Conservation (phyloP, 1,140 invertebrate genomes). For the Brachionus sp. region DNA sequence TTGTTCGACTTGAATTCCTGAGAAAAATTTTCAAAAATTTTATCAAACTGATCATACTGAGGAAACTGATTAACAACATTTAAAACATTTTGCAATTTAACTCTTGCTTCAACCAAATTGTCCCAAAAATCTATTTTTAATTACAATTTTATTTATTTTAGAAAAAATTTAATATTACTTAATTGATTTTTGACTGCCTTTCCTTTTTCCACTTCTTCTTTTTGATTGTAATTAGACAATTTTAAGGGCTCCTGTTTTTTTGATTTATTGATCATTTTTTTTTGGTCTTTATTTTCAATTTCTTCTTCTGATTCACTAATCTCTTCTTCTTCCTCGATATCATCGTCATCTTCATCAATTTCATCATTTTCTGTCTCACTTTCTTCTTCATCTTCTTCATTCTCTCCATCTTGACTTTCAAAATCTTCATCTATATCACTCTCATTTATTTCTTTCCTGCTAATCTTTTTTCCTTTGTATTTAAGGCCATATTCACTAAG, state of each 20-base stretch:
- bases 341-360: constrained; percentile 30
- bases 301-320: constrained; percentile 20
- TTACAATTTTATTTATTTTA: constrained; percentile 17
- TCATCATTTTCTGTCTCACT: constrained; percentile 47
- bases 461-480: constrained; percentile 22
- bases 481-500: constrained; percentile 15
- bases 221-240: constrained; percentile 58
- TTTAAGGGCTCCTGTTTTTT: constrained; percentile 38
- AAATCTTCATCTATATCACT: neutral
- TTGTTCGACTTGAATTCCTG: constrained; percentile 61
- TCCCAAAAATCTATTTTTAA: constrained; percentile 69
- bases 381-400: constrained; percentile 44
- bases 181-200: constrained; percentile 71
- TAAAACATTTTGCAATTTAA: constrained; percentile 76
- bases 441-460: constrained; percentile 20
- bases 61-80: constrained; percentile 73
- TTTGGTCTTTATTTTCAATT: constrained; percentile 18
- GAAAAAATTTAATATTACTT: constrained; percentile 48
- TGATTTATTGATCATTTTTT: constrained; percentile 11
- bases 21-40: constrained; percentile 61
- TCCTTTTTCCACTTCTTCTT: constrained; percentile 71
- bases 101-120: constrained; percentile 73
- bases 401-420: neutral
- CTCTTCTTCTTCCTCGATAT: constrained; percentile 30
- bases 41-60: constrained; percentile 61